Evolutionary conservation across 2,797 vertebrate species (phyloP), one percentile per base, ranked within the genome.

Genomic region (Sebastes vulpes): DNA sequence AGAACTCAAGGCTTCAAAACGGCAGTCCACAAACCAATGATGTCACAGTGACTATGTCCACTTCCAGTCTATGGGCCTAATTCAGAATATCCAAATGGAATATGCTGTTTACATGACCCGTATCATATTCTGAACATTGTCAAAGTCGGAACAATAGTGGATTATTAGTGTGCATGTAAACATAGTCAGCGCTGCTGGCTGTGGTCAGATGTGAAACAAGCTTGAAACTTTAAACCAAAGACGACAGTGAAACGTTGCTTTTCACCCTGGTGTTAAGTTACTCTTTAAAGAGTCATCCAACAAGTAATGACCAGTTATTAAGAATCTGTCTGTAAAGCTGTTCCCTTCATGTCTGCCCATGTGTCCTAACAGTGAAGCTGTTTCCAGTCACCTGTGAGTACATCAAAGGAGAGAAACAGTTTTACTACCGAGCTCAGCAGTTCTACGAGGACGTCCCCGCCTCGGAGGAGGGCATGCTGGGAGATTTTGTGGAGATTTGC

Each of bases 391-490:
- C 98, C 82, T 99, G 98, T 9, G 98, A 98, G 96, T 97, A 97
- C 91, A 97, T 99, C 91, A 95, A 97, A 52, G 98, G 98, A 1
- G 97, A 99, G 91, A 98, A 99, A 88, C 98, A 99, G 93, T 99
- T 99, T 94, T 99, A 99, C 88, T 96, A 98, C 94, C 95, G 97
- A 88, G 97, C 98, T 46, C 98, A 98, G 88, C 92, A 96, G 87
- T 99, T 98, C 96, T 99, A 99, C 79, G 96, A 91, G 84, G 97
- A 98, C 59, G 97, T 98, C 23, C 96, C 97, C 1, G 96, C 98
- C 14, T 98, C 98, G 0, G 98, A 98, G 93, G 97, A 98, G 84
- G 97, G 98, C 72, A 99, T 99, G 98, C 97, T 99, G 98, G 98
- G 98, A 79, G 98, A 98, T 87, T 99, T 97, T 82, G 91, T 97